Conservation (phyloP, 1,140 invertebrate genomes). For the Fopius arisanus region DNA sequence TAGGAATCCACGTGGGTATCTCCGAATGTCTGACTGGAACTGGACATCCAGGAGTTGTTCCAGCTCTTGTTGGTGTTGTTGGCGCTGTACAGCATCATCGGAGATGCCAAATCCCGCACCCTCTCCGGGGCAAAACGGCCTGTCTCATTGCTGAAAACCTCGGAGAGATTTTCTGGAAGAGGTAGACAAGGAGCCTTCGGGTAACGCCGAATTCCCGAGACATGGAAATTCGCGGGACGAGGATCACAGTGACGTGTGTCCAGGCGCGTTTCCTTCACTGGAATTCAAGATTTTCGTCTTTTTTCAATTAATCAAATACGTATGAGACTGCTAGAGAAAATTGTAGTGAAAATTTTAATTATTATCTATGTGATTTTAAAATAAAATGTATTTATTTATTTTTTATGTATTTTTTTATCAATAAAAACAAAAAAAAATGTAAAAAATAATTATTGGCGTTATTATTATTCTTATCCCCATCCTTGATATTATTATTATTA, state of each 20-base stretch:
- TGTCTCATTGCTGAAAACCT: conserved; percentile 62
- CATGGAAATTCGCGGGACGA: conserved; percentile 38
- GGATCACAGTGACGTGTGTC: neutral
- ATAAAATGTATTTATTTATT: too few species aligned
- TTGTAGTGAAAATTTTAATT: too few species aligned
- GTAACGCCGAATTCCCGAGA: conserved; percentile 44
- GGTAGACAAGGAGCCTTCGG: conserved; percentile 53
- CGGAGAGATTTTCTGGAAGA: conserved; percentile 61
- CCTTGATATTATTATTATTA: too few species aligned
- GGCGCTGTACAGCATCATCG: conserved; percentile 64
- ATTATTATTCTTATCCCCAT: too few species aligned
- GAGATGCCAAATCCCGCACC: conserved; percentile 68
- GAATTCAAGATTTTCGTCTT: neutral
- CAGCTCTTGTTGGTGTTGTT: conserved; percentile 41
- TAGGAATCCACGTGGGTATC: conserved; percentile 73
- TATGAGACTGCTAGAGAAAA: too few species aligned
- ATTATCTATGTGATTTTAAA: too few species aligned
- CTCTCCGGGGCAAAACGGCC: conserved; percentile 71
- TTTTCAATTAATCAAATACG: neutral
- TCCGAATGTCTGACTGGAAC: conserved; percentile 33
- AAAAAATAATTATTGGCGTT: too few species aligned
- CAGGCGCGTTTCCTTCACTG: neutral
- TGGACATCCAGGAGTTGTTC: conserved; percentile 45
- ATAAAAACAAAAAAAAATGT: too few species aligned
- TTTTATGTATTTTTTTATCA: too few species aligned